Conservation (phyloP, 2,113 vertebrate genomes). For the Cheirogaleus medius region DNA sequence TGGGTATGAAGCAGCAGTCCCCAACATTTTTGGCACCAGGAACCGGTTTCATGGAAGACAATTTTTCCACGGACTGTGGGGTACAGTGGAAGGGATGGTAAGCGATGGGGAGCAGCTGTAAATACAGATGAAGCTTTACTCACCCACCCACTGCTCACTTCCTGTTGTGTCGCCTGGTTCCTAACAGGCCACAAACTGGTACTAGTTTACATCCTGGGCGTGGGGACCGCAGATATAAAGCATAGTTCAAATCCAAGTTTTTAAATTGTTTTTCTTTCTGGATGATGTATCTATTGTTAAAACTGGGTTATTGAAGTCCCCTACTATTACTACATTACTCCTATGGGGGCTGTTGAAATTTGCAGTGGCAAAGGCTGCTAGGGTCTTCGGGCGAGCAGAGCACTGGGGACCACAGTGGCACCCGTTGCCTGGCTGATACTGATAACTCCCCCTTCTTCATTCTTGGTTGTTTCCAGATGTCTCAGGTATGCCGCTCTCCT, state of each 20-base stretch:
- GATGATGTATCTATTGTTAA: not conserved
- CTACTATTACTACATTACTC: not conserved
- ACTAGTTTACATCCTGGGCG: too few species aligned
- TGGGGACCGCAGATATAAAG: not conserved
- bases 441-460: not conserved
- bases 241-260: not conserved
- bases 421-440: not conserved
- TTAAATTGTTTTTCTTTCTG: not conserved
- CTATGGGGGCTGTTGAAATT: too few species aligned
- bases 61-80: too few species aligned
- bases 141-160: too few species aligned
- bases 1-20: not conserved
- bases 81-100: too few species aligned
- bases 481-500: not conserved
- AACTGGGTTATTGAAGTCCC: not conserved
- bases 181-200: too few species aligned
- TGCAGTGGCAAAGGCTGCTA: not conserved
- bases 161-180: too few species aligned
- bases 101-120: too few species aligned
- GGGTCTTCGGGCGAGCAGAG: not conserved
- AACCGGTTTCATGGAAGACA: too few species aligned
- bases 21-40: too few species aligned
- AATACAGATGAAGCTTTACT: too few species aligned
- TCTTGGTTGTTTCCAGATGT: not conserved
- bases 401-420: not conserved